These are phyloP conservation scores for Alauda arvensis DNA, from an alignment of 2,797 vertebrate species.

Conservation along the genomic window DNA sequence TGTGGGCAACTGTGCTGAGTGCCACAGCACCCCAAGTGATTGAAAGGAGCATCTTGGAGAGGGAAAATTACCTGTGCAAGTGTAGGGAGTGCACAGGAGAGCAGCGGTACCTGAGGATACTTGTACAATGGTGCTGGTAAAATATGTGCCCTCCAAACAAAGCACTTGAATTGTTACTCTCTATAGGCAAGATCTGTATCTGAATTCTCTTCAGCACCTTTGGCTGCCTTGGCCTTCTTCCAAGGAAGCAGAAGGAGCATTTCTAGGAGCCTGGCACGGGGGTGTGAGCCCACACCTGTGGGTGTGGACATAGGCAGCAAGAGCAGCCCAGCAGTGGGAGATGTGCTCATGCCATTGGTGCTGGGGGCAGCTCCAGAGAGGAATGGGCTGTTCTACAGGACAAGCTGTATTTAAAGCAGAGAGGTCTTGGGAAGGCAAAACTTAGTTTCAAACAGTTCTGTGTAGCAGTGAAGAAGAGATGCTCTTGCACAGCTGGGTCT, in stretches of 20 bases:
- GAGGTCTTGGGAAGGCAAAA: not conserved
- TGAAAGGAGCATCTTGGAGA: not conserved
- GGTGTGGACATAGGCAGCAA: accelerated
- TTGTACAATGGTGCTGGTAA: not conserved
- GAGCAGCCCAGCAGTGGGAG: not conserved
- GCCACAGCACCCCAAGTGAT: not conserved
- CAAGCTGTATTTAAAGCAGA: not conserved
- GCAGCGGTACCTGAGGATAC: not conserved
- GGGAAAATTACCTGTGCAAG: not conserved
- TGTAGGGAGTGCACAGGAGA: not conserved
- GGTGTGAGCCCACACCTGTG: not conserved
- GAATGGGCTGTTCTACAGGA: not conserved
- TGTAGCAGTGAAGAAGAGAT: not conserved
- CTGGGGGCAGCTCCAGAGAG: not conserved
- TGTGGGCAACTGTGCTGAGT: not conserved
- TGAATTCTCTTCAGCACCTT: not conserved
- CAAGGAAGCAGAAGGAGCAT: not conserved
- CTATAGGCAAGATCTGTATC: not conserved
- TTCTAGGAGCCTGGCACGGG: not conserved
- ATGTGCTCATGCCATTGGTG: accelerated
- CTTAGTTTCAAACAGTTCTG: not conserved
- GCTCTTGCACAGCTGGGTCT: not conserved
- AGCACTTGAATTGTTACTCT: not conserved
- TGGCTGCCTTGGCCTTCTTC: not conserved
- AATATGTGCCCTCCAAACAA: not conserved